Percentiles rank a stretch among this genome's conserved stretches.
phyloP scores from a whole-genome alignment of 1,140 invertebrate genomes.

The Alviniconcha marisindica region DNA sequence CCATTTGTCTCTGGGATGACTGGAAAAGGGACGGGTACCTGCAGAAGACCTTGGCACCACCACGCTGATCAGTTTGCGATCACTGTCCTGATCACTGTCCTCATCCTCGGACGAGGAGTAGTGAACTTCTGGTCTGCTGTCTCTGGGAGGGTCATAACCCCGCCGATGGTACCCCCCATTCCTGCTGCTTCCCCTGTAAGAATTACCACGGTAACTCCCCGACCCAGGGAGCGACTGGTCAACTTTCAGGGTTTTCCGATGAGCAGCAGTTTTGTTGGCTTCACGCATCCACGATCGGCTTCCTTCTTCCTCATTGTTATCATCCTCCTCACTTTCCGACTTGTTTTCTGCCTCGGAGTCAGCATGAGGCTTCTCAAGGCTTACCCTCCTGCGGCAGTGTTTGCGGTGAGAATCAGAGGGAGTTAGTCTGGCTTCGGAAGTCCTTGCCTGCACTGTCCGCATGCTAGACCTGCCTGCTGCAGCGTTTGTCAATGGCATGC shows the following conservation, averaged over 20 bases:
- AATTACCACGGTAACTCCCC: background rate
- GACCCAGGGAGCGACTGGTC: background rate
- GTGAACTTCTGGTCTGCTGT: background rate
- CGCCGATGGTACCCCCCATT: conserved; percentile 14
- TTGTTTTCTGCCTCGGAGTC: background rate
- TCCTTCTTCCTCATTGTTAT: conserved; percentile 38
- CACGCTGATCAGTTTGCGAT: conserved; percentile 41
- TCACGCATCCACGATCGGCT: conserved; percentile 43
- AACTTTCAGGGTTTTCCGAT: background rate
- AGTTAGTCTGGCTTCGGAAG: background rate
- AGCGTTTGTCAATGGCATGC: background rate
- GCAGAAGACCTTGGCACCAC: conserved; percentile 29
- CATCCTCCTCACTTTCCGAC: conserved; percentile 3
- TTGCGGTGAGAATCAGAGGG: conserved; percentile 37
- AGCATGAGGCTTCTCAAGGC: conserved; percentile 30
- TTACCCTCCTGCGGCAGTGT: conserved; percentile 38
- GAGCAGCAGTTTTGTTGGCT: conserved; percentile 30
- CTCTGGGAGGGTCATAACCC: background rate
- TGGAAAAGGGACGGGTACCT: background rate
- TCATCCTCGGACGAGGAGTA: conserved; percentile 21
- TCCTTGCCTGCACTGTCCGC: background rate
- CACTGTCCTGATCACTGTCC: conserved; percentile 14
- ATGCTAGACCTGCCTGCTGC: background rate
- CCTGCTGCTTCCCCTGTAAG: conserved; percentile 6
- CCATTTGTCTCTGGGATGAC: background rate